phyloP scores from a whole-genome alignment of 92 coral and sea anemone genomes.

The Anthopleura xanthogrammica region DNA sequence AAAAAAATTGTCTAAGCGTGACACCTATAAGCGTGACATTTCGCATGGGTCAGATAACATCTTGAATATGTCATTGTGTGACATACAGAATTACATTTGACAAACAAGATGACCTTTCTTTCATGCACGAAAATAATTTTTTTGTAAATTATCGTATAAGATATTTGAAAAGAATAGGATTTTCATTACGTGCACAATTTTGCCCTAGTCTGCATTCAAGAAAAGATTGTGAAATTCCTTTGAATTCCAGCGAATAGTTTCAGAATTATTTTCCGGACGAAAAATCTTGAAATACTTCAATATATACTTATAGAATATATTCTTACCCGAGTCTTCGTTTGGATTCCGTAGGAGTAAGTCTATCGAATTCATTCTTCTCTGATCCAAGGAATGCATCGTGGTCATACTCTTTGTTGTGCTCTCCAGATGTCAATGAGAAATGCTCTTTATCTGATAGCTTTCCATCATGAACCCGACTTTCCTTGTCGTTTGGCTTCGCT shows the following conservation, averaged over 20 bases:
- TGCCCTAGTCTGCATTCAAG: no score
- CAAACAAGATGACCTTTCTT: not conserved
- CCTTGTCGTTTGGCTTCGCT: conserved; percentile 14
- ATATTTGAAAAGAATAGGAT: no score
- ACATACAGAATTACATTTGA: not conserved
- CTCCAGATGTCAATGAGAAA: conserved; percentile 46
- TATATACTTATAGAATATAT: not conserved
- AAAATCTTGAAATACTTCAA: not conserved
- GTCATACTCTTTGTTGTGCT: conserved; percentile 89
- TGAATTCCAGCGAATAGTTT: not conserved
- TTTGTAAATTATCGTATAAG: no score
- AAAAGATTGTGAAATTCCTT: no score
- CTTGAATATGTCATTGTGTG: not conserved
- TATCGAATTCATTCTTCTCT: conserved; percentile 85
- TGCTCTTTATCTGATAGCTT: conserved; percentile 83
- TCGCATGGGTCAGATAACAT: not conserved
- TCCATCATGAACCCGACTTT: conserved; percentile 46
- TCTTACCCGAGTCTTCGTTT: conserved; percentile 70
- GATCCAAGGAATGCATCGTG: conserved; percentile 96
- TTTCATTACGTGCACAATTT: no score
- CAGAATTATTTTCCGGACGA: not conserved
- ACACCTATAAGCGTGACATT: not conserved
- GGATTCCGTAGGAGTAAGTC: conserved; percentile 82
- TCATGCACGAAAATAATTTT: not conserved
- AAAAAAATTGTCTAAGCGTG: not conserved